Evolutionary conservation across 1,140 invertebrate species (phyloP), one percentile per base, ranked within the genome.

Genomic region (Holcopasites calliopsidis): DNA sequence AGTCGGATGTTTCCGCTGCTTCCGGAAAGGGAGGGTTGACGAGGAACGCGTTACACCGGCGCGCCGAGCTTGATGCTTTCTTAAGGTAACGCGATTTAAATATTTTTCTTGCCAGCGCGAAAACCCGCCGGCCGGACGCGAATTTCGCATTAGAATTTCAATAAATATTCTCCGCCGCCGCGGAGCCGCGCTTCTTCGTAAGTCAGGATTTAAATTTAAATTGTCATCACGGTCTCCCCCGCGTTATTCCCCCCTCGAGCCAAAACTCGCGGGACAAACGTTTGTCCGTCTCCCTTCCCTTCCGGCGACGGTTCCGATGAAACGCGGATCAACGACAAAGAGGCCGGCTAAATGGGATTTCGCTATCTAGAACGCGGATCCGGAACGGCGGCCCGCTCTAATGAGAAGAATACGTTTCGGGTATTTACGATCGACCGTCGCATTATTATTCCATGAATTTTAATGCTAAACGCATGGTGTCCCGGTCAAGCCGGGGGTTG

Each of bases 401-500:
- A 79, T 79, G 79, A 76, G 72, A 52, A 55, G 76, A 58, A 78
- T 64, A 73, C 70, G 80, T 18, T n/a, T n/a, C 18, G 57, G 62
- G 77, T 80, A 85, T 83, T 85, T 86, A 79, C 83, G 81, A 88
- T 87, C 85, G 88, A 82, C 82, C 82, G 71, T 18, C 69, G 77
- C 83, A 88, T 88, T 89, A 88, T 88, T 88, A 88, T 88, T 89
- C 86, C 88, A 88, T 88, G 88, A 88, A 88, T 89, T 89, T 89
- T 84, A 89, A 88, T 89, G 87, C 74, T 87, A 84, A 89, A 85
- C 68, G 72, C 66, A 49, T 26, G 50, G 76, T 38, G 66, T 55
- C 57, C 69, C 57, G 21, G n/a, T 31, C 40, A 7, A 18, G 47
- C 62, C 33, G 33, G 21, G 21, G 38, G 16, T 26, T 28, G 58